Evolutionary conservation across 1,140 invertebrate genomes (phyloP).

Genomic region (Xylocopa sonorina): DNA sequence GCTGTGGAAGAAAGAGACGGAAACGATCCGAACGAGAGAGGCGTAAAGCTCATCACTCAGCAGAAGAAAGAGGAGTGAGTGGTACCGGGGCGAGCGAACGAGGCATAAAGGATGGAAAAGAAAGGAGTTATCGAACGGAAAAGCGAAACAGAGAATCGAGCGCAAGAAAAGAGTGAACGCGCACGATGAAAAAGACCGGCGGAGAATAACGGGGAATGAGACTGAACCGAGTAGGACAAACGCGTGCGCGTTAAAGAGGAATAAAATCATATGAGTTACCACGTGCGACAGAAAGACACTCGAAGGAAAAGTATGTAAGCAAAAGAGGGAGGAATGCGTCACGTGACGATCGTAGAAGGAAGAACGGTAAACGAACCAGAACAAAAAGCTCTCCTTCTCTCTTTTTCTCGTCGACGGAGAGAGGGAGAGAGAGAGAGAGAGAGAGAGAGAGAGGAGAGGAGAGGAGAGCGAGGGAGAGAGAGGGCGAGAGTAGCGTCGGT

Average conservation of each 20-base stretch:
- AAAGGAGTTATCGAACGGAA: neutral
- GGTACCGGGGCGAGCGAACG: slow-evolving; percentile 5
- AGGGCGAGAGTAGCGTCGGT: neutral
- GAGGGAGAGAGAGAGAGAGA: neutral
- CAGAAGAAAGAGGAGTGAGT: slow-evolving; percentile 11
- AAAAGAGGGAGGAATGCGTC: neutral
- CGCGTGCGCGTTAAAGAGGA: slow-evolving; percentile 30
- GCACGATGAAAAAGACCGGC: slow-evolving; percentile 1
- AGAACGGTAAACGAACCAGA: slow-evolving; percentile 52
- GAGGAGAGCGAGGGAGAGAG: neutral
- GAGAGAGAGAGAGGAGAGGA: neutral
- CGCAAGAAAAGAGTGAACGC: slow-evolving; percentile 17
- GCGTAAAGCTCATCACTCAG: slow-evolving; percentile 11
- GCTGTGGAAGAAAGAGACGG: neutral
- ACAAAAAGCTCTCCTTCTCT: slow-evolving; percentile 23
- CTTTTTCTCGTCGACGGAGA: neutral
- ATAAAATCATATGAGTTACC: slow-evolving; percentile 9
- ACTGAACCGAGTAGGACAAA: slow-evolving; percentile 25
- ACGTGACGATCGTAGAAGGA: slow-evolving; percentile 45
- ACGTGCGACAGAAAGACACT: neutral
- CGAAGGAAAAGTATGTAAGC: neutral
- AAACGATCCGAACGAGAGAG: neutral
- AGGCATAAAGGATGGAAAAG: neutral
- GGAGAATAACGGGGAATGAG: slow-evolving; percentile 14
- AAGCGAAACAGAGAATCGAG: neutral